Percentiles rank a stretch among this genome's conserved stretches.
These are phyloP conservation scores for Phrynocephalus forsythii DNA, from an alignment of 2,797 vertebrate genomes.

Conservation along the genomic window DNA sequence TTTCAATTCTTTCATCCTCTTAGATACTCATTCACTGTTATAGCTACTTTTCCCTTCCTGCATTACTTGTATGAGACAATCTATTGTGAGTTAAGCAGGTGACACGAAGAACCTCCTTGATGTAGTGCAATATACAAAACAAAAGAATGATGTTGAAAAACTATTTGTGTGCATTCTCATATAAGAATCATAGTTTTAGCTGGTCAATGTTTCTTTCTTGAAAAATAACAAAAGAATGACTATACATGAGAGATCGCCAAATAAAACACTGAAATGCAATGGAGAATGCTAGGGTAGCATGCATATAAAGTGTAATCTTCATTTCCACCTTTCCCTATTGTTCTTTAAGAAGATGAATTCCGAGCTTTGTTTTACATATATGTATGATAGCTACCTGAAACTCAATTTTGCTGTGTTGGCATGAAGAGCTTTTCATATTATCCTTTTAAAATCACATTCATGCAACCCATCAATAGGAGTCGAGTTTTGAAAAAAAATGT, in stretches of 20 bases:
- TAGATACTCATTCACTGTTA: conserved; percentile 22
- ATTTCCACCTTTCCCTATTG: conserved; percentile 47
- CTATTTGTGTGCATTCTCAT: conserved; percentile 33
- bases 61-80: conserved; percentile 28
- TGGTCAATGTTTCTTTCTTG: conserved; percentile 52
- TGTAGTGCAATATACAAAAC: neutral
- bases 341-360: conserved; percentile 48
- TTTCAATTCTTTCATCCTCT: conserved; percentile 2
- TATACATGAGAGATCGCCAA: conserved; percentile 51
- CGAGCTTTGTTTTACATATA: conserved; percentile 47
- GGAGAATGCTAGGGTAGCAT: conserved; percentile 20
- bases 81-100: conserved; percentile 22
- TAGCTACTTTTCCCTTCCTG: conserved; percentile 26
- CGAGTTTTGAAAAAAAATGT: too few species aligned
- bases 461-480: too few species aligned
- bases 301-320: conserved; percentile 17
- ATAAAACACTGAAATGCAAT: conserved; percentile 28
- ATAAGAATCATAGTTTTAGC: conserved; percentile 44
- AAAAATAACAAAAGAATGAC: conserved; percentile 40
- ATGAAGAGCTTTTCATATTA: too few species aligned
- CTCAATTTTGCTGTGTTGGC: neutral
- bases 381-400: conserved; percentile 26
- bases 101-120: conserved; percentile 46
- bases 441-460: neutral
- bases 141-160: conserved; percentile 33